These are phyloP conservation scores for Parnassius apollo DNA, from an alignment of 2,888 invertebrate genomes.

Conservation along the genomic window DNA sequence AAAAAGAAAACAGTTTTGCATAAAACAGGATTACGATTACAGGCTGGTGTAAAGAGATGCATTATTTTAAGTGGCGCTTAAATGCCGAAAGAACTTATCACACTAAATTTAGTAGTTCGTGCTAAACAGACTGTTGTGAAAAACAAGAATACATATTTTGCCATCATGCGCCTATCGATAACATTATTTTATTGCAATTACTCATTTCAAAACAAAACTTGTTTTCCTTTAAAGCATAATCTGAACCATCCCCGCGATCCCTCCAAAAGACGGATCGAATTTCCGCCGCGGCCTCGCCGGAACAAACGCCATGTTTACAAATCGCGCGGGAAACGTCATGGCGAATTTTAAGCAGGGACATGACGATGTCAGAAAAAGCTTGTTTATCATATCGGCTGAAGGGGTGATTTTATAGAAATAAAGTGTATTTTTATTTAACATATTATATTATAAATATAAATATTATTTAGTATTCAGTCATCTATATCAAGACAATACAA, in stretches of 20 bases:
- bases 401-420: conserved; percentile 4
- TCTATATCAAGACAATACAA: no score
- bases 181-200: neutral
- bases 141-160: no score
- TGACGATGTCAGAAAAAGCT: conserved; percentile 50
- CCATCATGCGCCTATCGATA: neutral
- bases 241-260: conserved; percentile 26
- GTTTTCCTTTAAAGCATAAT: conserved; percentile 18
- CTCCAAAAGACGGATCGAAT: conserved; percentile 60
- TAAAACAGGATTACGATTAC: no score
- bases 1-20: no score
- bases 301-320: conserved; percentile 76
- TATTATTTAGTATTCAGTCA: no score
- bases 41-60: no score
- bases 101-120: no score
- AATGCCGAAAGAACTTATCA: no score
- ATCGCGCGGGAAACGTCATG: conserved; percentile 71
- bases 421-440: no score
- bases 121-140: no score
- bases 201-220: conserved; percentile 22
- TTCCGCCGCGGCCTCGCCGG: conserved; percentile 77
- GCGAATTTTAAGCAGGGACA: conserved; percentile 70
- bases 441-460: no score
- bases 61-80: no score
- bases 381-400: conserved; percentile 16